These are phyloP conservation scores for Troilus luridus DNA, from an alignment of 2,888 invertebrate genomes.

Conservation along the genomic window DNA sequence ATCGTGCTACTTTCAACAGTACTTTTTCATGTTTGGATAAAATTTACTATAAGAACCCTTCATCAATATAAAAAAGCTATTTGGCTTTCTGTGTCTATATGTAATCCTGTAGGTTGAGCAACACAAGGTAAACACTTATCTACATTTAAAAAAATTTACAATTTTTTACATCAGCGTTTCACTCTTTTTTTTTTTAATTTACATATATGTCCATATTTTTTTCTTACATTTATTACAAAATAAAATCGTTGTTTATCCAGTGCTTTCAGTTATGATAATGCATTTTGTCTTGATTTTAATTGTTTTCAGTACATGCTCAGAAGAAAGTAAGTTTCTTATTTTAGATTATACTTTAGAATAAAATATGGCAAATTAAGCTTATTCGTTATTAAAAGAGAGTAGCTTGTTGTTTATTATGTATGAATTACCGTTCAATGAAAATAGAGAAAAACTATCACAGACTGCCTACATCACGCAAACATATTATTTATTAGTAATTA, in stretches of 20 bases:
- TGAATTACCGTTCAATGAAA: not conserved
- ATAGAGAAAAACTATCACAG: conserved; percentile 42
- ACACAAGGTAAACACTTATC: conserved; percentile 39
- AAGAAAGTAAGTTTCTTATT: not conserved
- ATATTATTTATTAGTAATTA: conserved; percentile 13
- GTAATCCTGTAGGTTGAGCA: conserved; percentile 46
- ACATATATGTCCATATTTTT: not conserved
- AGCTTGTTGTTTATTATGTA: not conserved
- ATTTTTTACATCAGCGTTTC: conserved; percentile 44
- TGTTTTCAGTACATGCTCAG: conserved; percentile 2
- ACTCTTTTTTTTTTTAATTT: conserved; percentile 1
- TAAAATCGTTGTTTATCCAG: conserved; percentile 45
- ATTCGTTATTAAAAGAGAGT: conserved; percentile 5
- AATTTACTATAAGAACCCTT: conserved; percentile 4
- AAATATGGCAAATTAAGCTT: conserved; percentile 39
- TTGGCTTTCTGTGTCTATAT: conserved; percentile 23
- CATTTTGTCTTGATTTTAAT: not conserved
- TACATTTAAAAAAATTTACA: conserved; percentile 46
- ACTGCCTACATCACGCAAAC: conserved; percentile 43
- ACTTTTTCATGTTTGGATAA: conserved; percentile 6
- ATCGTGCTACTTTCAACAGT: conserved; percentile 27
- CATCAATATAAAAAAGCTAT: conserved; percentile 40
- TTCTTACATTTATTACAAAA: conserved; percentile 20
- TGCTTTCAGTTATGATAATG: conserved; percentile 2
- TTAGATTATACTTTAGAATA: not conserved